Base-by-base conservation (phyloP, 2,888 invertebrate species). In the Ommatoiulus sabulosus region DNA sequence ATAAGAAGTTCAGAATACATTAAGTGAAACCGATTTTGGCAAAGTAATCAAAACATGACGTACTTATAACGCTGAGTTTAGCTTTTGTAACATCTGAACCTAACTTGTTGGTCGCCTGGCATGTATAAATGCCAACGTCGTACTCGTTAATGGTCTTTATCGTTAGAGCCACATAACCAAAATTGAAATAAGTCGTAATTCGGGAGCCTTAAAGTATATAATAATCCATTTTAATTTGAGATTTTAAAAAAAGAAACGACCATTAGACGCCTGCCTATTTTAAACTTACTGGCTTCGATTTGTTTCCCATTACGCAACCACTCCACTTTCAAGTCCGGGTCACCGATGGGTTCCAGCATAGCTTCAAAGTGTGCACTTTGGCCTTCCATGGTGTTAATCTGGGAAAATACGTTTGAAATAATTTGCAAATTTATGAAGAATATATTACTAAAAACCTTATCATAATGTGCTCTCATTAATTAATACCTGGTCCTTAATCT, bases 341-440 rank as follows among this genome's bases (percentile, higher is more conserved):
- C 98, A 87, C 97, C 97, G 90, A 97, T 94, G 89, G 98, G 98
- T 93, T 98, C 98, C 87, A 98, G 95, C 90, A 98, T 96, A 91
- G 98, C 97, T 94, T 98, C 98, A 92, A 98, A 98, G 92, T 98
- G 98, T 91, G 98, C 97, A 92, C 97, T 97, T 90, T 97, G 97
- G 91, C 97, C 97, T 94, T 98, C 98, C 91, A 96, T 95, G 91
- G 97, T 87, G 48, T 90, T 90, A 8, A 89, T 24, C 89, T 90
- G 87, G 43, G 44, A 44, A 63, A 24, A 57, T 35, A 86, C 12
- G 12, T 57, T 80, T 10, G 0, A 35, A 10, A 8, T 6, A 35
- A 12, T 80, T 80, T 5, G 24, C 0, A 88, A 44, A n/a, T 43
- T 46, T 88, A 17, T 44, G 43, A 17, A 44, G 15, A 20, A 6